Evolutionary conservation across 2,888 invertebrate genomes (phyloP).

Genomic region (Bembecia ichneumoniformis): DNA sequence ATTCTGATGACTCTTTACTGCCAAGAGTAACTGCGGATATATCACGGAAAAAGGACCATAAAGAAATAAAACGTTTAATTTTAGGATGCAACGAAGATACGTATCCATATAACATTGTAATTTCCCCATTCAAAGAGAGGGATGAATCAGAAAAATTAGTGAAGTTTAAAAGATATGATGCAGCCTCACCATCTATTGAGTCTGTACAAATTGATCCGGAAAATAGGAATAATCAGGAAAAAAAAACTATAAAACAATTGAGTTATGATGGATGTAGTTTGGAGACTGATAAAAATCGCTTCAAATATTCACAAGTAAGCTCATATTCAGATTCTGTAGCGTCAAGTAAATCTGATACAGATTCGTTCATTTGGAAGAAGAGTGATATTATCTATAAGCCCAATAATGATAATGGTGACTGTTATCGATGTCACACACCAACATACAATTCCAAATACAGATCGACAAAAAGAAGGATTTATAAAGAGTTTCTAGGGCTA

Average conservation of each 20-base stretch:
- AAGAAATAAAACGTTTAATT: slow-evolving; percentile 51
- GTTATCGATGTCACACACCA: slow-evolving; percentile 24
- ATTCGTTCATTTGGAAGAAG: slow-evolving; percentile 42
- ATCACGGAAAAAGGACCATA: slow-evolving; percentile 18
- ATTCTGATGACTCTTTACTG: slow-evolving; percentile 35
- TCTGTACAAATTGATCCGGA: slow-evolving; percentile 11
- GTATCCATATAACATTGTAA: slow-evolving; percentile 58
- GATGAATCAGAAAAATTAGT: slow-evolving; percentile 39
- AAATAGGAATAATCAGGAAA: slow-evolving; percentile 9
- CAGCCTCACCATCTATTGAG: background rate
- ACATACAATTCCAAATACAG: slow-evolving; percentile 31
- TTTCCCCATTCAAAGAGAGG: slow-evolving; percentile 49
- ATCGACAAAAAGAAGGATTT: slow-evolving; percentile 27
- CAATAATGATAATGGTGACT: slow-evolving; percentile 14
- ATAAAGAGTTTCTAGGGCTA: slow-evolving; percentile 32
- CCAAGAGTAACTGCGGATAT: slow-evolving; percentile 39
- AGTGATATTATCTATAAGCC: slow-evolving; percentile 8
- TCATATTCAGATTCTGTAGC: slow-evolving; percentile 34
- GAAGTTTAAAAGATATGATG: slow-evolving; percentile 31
- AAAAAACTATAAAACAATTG: background rate
- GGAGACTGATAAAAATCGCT: slow-evolving; percentile 1
- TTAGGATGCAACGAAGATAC: slow-evolving; percentile 45
- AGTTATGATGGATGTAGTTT: background rate
- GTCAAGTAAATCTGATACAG: slow-evolving; percentile 35
- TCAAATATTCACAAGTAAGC: slow-evolving; percentile 17